These are phyloP conservation scores for Calycopis cecrops DNA, from an alignment of 1,140 invertebrate species.

Conservation along the genomic window DNA sequence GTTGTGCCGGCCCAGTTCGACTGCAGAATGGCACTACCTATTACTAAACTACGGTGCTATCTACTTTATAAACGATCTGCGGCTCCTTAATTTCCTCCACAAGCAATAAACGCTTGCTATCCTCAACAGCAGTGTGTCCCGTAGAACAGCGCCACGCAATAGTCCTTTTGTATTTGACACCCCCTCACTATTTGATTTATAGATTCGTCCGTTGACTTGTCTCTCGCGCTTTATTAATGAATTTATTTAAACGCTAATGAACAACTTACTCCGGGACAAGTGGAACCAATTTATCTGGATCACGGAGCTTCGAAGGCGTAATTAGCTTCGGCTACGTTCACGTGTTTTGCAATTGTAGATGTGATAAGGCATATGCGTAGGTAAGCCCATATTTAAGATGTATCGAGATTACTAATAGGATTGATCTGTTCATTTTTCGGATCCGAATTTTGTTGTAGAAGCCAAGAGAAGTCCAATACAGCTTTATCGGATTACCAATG, in stretches of 20 bases:
- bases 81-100: no score
- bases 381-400: not conserved
- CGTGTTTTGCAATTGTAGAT: conserved; percentile 11
- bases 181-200: conserved; percentile 73
- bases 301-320: conserved; percentile 12
- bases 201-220: conserved; percentile 67
- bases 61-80: no score
- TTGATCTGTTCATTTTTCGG: no score
- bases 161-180: conserved; percentile 68
- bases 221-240: conserved; percentile 68
- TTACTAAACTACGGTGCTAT: no score
- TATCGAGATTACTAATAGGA: no score
- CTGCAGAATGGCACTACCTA: no score
- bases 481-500: no score
- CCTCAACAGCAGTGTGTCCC: conserved; percentile 31
- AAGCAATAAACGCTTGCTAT: conserved; percentile 17
- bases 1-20: no score
- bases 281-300: conserved; percentile 70
- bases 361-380: not conserved
- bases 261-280: conserved; percentile 67
- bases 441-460: no score
- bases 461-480: no score
- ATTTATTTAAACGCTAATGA: conserved; percentile 74
- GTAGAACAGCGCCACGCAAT: conserved; percentile 29
- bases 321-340: conserved; percentile 2